Evolutionary conservation across 2,888 invertebrate genomes (phyloP).

Genomic region (Tenthredo mesomela): DNA sequence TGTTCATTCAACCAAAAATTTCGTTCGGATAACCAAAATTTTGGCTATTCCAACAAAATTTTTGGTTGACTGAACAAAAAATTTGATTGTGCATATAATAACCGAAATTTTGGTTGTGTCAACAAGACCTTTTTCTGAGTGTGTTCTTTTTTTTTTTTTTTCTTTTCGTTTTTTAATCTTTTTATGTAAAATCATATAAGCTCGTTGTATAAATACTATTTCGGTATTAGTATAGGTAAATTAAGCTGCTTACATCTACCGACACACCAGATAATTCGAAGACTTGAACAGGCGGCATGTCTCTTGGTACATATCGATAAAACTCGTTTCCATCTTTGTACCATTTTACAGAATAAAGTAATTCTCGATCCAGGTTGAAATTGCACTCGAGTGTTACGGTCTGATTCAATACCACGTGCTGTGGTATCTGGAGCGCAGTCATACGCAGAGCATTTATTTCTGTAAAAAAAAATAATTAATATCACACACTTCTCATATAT

Average conservation of each 20-base stretch:
- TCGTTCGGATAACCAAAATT: too few relatives aligned
- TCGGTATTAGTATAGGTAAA: too few relatives aligned
- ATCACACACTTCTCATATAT: too few relatives aligned
- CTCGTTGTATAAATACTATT: background rate
- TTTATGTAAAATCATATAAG: background rate
- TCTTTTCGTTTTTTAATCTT: background rate
- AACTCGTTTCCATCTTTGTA: slow-evolving; percentile 95
- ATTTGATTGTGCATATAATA: too few relatives aligned
- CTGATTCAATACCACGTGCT: slow-evolving; percentile 89
- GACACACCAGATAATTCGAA: slow-evolving; percentile 90
- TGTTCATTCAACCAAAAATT: too few relatives aligned
- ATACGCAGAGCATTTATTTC: slow-evolving; percentile 80
- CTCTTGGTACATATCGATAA: slow-evolving; percentile 91
- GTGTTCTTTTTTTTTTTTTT: background rate
- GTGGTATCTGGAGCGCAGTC: slow-evolving; percentile 89
- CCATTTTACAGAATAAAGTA: slow-evolving; percentile 94
- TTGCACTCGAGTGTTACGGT: slow-evolving; percentile 89
- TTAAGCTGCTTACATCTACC: slow-evolving; percentile 87
- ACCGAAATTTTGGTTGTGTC: too few relatives aligned
- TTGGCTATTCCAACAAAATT: too few relatives aligned
- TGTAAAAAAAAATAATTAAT: slow-evolving; percentile 24
- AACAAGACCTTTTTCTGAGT: too few relatives aligned
- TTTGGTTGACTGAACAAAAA: too few relatives aligned
- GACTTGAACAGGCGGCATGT: slow-evolving; percentile 89
- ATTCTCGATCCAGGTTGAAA: slow-evolving; percentile 91